Conservation (phyloP, 2,113 vertebrate species). For the Pseudorhombus dupliciocellatus region DNA sequence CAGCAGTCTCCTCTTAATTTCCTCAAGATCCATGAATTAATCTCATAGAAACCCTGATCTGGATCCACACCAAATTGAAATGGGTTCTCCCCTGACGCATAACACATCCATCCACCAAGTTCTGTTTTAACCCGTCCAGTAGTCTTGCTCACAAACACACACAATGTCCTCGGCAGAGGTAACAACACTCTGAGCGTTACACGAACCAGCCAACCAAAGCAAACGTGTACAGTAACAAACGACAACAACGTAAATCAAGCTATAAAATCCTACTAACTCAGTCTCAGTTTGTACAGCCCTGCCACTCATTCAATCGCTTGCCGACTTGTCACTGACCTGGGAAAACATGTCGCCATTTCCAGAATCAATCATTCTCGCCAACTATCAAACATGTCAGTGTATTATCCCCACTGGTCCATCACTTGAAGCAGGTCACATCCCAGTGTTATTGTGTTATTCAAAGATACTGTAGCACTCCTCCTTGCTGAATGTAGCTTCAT, state of each 20-base stretch:
- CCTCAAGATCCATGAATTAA: too few relatives aligned
- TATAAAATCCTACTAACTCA: slow-evolving; percentile 35
- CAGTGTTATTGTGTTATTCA: slow-evolving; percentile 1
- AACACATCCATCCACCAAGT: background rate
- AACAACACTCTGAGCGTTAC: slow-evolving; percentile 24
- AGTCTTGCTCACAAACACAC: background rate
- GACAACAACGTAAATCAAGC: slow-evolving; percentile 42
- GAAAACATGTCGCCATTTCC: slow-evolving; percentile 2
- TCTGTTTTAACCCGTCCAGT: background rate
- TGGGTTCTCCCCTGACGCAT: background rate
- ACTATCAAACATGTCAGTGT: background rate
- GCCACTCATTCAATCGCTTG: slow-evolving; percentile 21
- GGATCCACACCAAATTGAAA: background rate
- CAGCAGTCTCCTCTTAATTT: background rate
- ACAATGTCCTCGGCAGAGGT: background rate
- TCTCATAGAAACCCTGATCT: too few relatives aligned
- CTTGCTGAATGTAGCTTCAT: slow-evolving; percentile 53
- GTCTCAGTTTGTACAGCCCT: slow-evolving; percentile 39
- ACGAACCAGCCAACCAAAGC: slow-evolving; percentile 62
- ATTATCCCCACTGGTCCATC: slow-evolving; percentile 10
- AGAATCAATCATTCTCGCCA: slow-evolving; percentile 3
- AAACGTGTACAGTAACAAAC: slow-evolving; percentile 34
- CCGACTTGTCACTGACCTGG: background rate
- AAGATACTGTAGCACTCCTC: slow-evolving; percentile 37
- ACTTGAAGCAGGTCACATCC: slow-evolving; percentile 29